phyloP scores from a whole-genome alignment of 2,797 vertebrate genomes.

The Antennarius maculatus region DNA sequence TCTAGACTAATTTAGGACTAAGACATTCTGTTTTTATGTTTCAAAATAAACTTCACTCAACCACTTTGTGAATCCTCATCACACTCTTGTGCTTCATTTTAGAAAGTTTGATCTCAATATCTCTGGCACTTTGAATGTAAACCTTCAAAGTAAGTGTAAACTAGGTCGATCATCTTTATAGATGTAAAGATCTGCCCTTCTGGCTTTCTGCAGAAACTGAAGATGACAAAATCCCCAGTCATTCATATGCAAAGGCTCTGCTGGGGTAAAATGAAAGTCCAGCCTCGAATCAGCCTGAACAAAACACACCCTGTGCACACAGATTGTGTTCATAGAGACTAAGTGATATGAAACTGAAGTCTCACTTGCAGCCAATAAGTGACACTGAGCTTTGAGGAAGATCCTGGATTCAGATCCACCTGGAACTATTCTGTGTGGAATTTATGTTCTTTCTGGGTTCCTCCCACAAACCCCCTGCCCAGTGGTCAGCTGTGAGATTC shows the following conservation, averaged over 20 bases:
- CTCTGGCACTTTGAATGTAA: not conserved
- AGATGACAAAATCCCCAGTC: constrained; percentile 17
- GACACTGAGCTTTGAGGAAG: not conserved
- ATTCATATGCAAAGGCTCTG: constrained; percentile 53
- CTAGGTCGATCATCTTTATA: not conserved
- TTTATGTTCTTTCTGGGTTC: too few species aligned
- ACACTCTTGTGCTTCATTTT: constrained; percentile 55
- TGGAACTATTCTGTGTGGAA: too few species aligned
- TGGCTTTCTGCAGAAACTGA: constrained; percentile 19
- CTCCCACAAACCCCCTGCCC: too few species aligned
- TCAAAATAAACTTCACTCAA: constrained; percentile 78
- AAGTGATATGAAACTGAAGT: not conserved
- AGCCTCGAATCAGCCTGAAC: constrained; percentile 54
- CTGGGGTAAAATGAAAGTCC: constrained; percentile 9
- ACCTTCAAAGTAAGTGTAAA: not conserved
- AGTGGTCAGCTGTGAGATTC: too few species aligned
- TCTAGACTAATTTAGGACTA: constrained; percentile 40
- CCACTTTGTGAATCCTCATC: constrained; percentile 43
- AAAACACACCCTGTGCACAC: constrained; percentile 37
- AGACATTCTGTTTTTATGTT: constrained; percentile 63
- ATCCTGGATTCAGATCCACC: too few species aligned
- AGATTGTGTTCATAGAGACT: constrained; percentile 14
- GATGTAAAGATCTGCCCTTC: constrained; percentile 17
- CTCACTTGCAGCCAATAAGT: not conserved
- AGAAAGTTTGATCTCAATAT: constrained; percentile 9